Evolutionary conservation across 2,888 invertebrate species (phyloP), one percentile per base, ranked within the genome.

Genomic region (Apamea sordens): DNA sequence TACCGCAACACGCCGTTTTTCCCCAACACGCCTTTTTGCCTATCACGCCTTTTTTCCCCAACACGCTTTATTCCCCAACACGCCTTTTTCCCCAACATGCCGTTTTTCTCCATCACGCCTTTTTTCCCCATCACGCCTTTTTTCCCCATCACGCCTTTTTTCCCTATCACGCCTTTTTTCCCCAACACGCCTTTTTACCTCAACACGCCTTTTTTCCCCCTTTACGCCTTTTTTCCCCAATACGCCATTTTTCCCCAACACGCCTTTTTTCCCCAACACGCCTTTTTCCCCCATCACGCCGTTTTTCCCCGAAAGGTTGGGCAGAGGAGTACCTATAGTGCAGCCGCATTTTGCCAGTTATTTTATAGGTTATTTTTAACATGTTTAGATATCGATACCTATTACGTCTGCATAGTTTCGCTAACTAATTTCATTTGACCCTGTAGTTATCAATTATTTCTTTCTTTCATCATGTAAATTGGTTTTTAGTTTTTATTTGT

Each of bases 401-500:
- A 24, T 8, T 8, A 11, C 24, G 24, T 56, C 11, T 56, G 56
- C 5, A n/a, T 11, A n/a, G 56, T n/a, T n/a, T n/a, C 11, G 4
- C 11, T 11, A n/a, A 11, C n/a, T 11, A 56, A n/a, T 56, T 56
- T 56, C 4, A 11, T 56, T 56, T 56, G 56, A 56, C 56, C 24
- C 56, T 0, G 11, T 56, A 11, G 36, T 64, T 36, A 2, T 6
- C 6, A 64, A 64, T 36, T 24, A 36, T 13, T 64, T 64, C 36
- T 64, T 64, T 64, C 36, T 36, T 5, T 21, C 21, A 36, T 64
- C 36, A 36, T 24, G 2, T 13, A 24, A 32, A 63, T 21, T 24
- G 36, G 13, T 64, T 78, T 67, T 80, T 68, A 32, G n/a, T 59
- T 63, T 76, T 32, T 32, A 73, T 67, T 73, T 65, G 50, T 74